A percentile compares a stretch with the other conserved stretches of the same genome.
These are phyloP conservation scores for Bombus waltoni DNA, from an alignment of 1,140 invertebrate genomes.

Conservation along the genomic window DNA sequence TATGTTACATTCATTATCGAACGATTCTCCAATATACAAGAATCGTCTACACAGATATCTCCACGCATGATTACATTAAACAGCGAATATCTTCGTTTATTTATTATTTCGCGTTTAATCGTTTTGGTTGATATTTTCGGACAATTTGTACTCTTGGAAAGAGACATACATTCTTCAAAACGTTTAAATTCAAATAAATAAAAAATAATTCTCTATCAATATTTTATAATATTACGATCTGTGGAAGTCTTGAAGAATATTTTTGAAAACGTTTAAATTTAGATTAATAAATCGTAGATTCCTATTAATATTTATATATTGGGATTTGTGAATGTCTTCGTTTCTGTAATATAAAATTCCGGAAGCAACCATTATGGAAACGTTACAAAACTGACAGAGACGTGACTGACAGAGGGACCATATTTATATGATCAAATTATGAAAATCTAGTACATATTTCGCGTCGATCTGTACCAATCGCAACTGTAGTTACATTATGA, in stretches of 20 bases:
- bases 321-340: too few species aligned
- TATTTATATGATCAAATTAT: neutral
- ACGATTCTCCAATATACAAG: neutral
- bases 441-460: constrained; percentile 27
- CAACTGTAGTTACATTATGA: neutral
- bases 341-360: neutral
- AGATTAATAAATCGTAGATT: too few species aligned
- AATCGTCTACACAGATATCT: too few species aligned
- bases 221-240: too few species aligned
- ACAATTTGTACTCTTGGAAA: neutral
- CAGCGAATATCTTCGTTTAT: neutral
- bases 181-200: too few species aligned
- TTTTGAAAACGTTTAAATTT: too few species aligned
- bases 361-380: neutral
- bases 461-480: constrained; percentile 6
- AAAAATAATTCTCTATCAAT: too few species aligned
- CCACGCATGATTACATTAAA: neutral
- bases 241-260: too few species aligned
- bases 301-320: too few species aligned
- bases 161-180: too few species aligned
- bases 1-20: neutral
- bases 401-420: neutral
- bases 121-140: too few species aligned
- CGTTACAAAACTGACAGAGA: neutral
- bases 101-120: neutral